Conservation (phyloP, 2,113 vertebrate genomes). For the Oxyruncus cristatus region DNA sequence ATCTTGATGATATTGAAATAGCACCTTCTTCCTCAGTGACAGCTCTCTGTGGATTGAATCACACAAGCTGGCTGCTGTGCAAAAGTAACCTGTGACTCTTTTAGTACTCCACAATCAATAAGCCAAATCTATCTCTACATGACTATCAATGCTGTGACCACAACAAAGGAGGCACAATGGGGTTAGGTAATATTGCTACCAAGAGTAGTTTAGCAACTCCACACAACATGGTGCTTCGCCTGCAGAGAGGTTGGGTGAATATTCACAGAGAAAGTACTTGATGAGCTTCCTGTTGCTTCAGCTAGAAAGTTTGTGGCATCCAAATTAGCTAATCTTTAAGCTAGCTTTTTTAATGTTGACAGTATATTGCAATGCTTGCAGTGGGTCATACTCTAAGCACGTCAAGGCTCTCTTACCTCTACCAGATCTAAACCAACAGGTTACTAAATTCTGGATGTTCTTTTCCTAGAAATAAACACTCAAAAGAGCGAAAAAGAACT, state of each 20-base stretch:
- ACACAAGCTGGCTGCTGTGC: not conserved
- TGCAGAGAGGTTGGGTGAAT: not conserved
- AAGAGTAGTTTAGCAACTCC: not conserved
- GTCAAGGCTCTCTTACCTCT: not conserved
- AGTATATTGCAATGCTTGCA: not conserved
- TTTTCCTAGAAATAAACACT: not conserved
- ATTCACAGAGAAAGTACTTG: not conserved
- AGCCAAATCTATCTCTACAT: not conserved
- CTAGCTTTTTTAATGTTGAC: not conserved
- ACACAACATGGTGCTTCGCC: not conserved
- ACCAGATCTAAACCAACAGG: not conserved
- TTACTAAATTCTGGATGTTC: not conserved
- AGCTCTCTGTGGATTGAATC: not conserved
- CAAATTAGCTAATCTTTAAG: not conserved
- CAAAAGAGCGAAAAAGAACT: not conserved
- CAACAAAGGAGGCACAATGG: not conserved
- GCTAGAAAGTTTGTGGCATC: not conserved
- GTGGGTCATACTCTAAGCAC: not conserved
- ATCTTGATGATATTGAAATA: conserved; percentile 27
- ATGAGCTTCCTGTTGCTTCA: not conserved
- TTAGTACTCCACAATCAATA: not conserved
- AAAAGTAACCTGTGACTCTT: conserved; percentile 33
- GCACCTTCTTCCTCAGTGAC: not conserved
- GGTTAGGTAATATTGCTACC: not conserved
- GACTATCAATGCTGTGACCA: not conserved